A percentile compares a stretch with the other conserved stretches of the same genome.
Evolutionary conservation across 2,113 vertebrate species (phyloP).

Genomic region (Zapus hudsonius): DNA sequence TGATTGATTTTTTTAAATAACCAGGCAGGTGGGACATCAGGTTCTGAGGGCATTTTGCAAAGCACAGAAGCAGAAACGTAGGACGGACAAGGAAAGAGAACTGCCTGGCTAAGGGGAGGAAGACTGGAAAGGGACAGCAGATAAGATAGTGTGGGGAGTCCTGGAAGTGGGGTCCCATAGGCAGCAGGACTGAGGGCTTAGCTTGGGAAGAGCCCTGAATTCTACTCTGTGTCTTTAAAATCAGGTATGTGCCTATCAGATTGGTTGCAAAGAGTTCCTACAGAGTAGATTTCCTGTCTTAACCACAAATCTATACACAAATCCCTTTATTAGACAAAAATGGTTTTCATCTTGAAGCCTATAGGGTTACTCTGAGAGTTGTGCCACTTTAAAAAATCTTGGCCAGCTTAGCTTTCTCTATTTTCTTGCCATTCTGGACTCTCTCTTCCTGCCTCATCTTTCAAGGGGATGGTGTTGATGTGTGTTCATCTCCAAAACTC

Average conservation of each 20-base stretch:
- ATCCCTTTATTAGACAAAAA: constrained; percentile 63
- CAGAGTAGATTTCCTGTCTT: constrained; percentile 46
- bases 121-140: neutral
- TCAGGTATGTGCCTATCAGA: neutral
- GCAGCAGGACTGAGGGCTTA: neutral
- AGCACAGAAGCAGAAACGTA: neutral
- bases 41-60: neutral
- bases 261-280: constrained; percentile 47
- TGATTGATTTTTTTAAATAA: no score
- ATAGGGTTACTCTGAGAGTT: neutral
- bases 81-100: neutral
- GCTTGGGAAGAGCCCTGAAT: neutral
- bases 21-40: no score
- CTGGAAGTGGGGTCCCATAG: fast-evolving
- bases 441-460: constrained; percentile 62
- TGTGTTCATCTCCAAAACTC: constrained; percentile 37
- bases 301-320: constrained; percentile 46
- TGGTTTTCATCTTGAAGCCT: constrained; percentile 51
- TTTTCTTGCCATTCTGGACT: constrained; percentile 55
- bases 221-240: neutral
- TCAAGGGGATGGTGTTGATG: constrained; percentile 55
- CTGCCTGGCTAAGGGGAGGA: no score
- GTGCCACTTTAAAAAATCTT: constrained; percentile 52
- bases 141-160: neutral
- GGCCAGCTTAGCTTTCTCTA: constrained; percentile 47